phyloP scores from a whole-genome alignment of 1,140 invertebrate genomes.

The Amyelois transitella region DNA sequence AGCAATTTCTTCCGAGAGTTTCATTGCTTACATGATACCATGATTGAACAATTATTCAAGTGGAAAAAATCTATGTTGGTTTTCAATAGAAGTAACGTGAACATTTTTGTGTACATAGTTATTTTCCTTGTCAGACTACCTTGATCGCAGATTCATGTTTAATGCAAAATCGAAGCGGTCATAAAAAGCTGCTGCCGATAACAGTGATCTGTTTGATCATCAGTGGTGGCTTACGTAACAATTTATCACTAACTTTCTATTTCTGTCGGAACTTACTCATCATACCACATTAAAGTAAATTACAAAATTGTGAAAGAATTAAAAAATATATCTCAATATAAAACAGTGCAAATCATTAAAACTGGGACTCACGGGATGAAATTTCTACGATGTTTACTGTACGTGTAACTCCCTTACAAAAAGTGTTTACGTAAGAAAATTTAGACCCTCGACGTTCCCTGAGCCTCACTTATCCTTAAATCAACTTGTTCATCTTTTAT shows the following conservation, averaged over 20 bases:
- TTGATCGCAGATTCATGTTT: slow-evolving; percentile 1
- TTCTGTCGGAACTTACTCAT: neutral
- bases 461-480: no score
- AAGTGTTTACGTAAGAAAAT: no score
- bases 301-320: neutral
- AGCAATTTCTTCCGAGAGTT: neutral
- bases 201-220: slow-evolving; percentile 37
- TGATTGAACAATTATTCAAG: neutral
- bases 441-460: no score
- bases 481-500: no score
- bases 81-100: slow-evolving; percentile 3
- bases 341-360: no score
- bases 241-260: neutral
- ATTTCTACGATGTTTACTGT: no score
- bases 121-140: slow-evolving; percentile 22
- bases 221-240: neutral
- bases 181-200: slow-evolving; percentile 16
- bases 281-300: neutral
- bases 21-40: neutral
- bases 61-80: neutral
- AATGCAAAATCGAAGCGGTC: slow-evolving; percentile 9
- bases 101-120: slow-evolving; percentile 18
- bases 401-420: no score
- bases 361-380: no score
- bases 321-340: no score